Base-by-base conservation (phyloP, 2,113 vertebrate genomes). In the rabbit (Oryctolagus cuniculus) region DNA sequence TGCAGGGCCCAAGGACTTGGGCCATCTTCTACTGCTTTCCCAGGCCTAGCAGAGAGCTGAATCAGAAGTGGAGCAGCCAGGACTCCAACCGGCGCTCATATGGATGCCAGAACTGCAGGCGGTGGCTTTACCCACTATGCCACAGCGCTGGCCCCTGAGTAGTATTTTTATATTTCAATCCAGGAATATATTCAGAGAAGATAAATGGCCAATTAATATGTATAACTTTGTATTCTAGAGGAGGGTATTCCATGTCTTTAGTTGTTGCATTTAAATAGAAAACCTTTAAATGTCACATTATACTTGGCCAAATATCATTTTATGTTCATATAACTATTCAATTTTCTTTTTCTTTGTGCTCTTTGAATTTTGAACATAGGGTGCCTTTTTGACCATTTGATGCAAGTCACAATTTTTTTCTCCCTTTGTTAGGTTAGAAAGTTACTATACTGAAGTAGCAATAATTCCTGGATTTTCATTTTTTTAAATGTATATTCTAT, bases 281-380 rank as follows among this genome's bases (percentile, higher is more conserved):
- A 25, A 79, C 34, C 25, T 87, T 36, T 67, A 75, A 91, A 73
- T 66, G 15, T 66, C 36, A 36, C 49, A 12, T 19, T 83, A 70
- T 51, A 49, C 27, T 38, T 89, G 27, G n/a, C n/a, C 21, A 69
- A 67, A 80, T 55, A 2, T 66, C 36, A 77, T 66, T 84, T 89
- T 77, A n/a, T 83, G 27, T 61, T 12, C 29, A 31, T 58, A 29
- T 83, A 77, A 63, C 0, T 55, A 38, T 84, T 79, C 21, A 24
- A 2, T 77, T 88, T 93, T 17, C 24, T 73, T 79, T 90, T 7
- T 58, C 34, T 92, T 53, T 85, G 38, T 83, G 90, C 69, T 80
- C 15, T 29, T 91, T 90, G 27, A 67, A 82, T 91, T 87, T 94
- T 94, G 77, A 82, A 81, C 12, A 77, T 74, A 51, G 89, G n/a